A percentile compares a stretch with the other conserved stretches of the same genome.
Evolutionary conservation across 2,113 vertebrate species (phyloP).

Genomic region (Oryzias javanicus): DNA sequence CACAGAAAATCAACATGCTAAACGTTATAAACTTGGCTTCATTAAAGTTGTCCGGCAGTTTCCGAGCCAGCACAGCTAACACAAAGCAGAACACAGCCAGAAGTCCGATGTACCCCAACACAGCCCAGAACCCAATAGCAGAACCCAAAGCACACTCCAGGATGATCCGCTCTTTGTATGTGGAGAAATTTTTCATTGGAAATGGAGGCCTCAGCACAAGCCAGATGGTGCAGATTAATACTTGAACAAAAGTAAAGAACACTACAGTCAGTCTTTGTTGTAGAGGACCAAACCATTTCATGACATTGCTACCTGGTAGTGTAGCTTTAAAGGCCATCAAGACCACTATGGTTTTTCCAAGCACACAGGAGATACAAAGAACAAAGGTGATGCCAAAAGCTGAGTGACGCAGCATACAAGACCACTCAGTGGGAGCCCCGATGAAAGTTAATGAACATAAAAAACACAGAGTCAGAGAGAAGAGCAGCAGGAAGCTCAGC

Average conservation of each 20-base stretch:
- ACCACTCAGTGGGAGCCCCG: no score
- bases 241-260: slow-evolving; percentile 60
- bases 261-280: slow-evolving; percentile 70
- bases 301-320: slow-evolving; percentile 37
- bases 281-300: slow-evolving; percentile 66
- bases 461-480: no score
- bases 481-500: no score
- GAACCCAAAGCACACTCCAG: slow-evolving; percentile 70
- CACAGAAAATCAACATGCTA: slow-evolving; percentile 54
- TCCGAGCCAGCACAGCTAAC: slow-evolving; percentile 28
- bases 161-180: slow-evolving; percentile 67
- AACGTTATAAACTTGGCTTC: slow-evolving; percentile 66
- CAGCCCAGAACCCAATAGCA: slow-evolving; percentile 65
- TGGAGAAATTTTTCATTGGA: slow-evolving; percentile 58
- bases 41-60: slow-evolving; percentile 59
- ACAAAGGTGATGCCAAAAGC: no score
- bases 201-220: slow-evolving; percentile 65
- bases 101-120: slow-evolving; percentile 68
- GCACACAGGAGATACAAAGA: neutral
- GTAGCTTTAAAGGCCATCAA: slow-evolving; percentile 17
- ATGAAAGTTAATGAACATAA: no score
- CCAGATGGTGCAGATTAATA: slow-evolving; percentile 69
- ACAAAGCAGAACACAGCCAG: slow-evolving; percentile 49
- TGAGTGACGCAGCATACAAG: no score
- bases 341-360: slow-evolving; percentile 13